Percentiles rank a stretch among this genome's conserved stretches.
Conservation (phyloP, 64 coral and sea anemone species). For the Pachyseris speciosa region DNA sequence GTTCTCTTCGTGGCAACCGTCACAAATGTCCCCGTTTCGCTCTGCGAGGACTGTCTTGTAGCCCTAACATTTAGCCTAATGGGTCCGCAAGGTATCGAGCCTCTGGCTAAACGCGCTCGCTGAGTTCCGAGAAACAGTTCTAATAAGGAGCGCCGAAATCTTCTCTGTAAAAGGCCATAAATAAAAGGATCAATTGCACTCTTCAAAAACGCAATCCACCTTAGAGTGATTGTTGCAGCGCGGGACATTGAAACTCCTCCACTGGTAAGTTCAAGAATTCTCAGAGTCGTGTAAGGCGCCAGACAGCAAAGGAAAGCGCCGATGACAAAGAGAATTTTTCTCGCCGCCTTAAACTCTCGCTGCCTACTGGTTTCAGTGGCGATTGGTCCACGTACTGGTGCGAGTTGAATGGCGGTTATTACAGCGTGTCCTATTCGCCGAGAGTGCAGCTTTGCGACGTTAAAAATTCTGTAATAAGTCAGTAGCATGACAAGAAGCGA, state of each 20-base stretch:
- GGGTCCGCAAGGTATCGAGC: constrained; percentile 72
- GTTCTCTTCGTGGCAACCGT: constrained; percentile 62
- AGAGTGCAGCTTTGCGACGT: constrained; percentile 91
- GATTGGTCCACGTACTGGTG: constrained; percentile 52
- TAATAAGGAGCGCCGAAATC: constrained; percentile 85
- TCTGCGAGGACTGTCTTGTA: constrained; percentile 80
- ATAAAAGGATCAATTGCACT: constrained; percentile 96
- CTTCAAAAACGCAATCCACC: constrained; percentile 94
- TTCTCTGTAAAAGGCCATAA: constrained; percentile 93
- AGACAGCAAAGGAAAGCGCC: constrained; percentile 94
- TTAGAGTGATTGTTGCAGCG: constrained; percentile 74
- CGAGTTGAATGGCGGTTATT: constrained; percentile 79
- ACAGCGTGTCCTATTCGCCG: constrained; percentile 92
- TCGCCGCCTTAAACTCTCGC: constrained; percentile 91
- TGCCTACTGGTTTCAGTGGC: constrained; percentile 86
- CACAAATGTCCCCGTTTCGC: constrained; percentile 82
- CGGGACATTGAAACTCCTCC: constrained; percentile 20
- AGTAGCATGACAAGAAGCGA: constrained; percentile 70
- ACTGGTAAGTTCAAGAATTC: constrained; percentile 69
- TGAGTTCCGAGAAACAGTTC: constrained; percentile 80
- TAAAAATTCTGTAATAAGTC: constrained; percentile 94
- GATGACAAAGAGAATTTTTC: constrained; percentile 97
- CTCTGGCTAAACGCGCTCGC: constrained; percentile 74
- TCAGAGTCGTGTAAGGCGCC: constrained; percentile 84
- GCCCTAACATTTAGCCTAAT: constrained; percentile 78